phyloP scores from a whole-genome alignment of 1,140 invertebrate genomes.

The Drosophila aff. region DNA sequence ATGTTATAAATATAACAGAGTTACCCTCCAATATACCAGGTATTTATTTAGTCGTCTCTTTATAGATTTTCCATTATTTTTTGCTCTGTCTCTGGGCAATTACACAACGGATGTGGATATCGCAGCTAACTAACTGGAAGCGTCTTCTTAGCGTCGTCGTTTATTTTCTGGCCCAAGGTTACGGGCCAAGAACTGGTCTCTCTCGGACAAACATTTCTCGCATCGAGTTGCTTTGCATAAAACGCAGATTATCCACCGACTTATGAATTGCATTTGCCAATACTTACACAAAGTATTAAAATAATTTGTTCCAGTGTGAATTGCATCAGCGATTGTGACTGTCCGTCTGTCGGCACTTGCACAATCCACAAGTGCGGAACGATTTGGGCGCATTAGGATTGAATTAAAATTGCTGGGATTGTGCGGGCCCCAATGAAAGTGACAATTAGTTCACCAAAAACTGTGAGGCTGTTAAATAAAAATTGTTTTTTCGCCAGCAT shows the following conservation, averaged over 20 bases:
- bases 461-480: constrained; percentile 33
- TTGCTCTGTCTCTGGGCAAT: constrained; percentile 39
- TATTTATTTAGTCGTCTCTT: background rate
- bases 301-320: constrained; percentile 50
- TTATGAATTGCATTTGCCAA: constrained; percentile 56
- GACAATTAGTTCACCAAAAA: constrained; percentile 71
- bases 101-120: constrained; percentile 39
- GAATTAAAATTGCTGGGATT: constrained; percentile 81
- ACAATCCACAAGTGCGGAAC: constrained; percentile 48
- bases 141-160: constrained; percentile 58
- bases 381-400: constrained; percentile 78
- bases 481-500: constrained; percentile 46
- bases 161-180: constrained; percentile 66
- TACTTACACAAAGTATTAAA: constrained; percentile 34
- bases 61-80: background rate
- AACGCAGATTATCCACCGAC: constrained; percentile 43
- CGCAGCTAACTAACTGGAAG: constrained; percentile 39
- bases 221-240: constrained; percentile 55
- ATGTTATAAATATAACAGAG: too few relatives aligned
- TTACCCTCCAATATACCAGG: background rate
- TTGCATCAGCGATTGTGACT: constrained; percentile 34
- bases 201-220: constrained; percentile 48
- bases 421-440: constrained; percentile 71
- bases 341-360: constrained; percentile 38
- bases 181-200: constrained; percentile 62